phyloP scores from a whole-genome alignment of 2,888 invertebrate genomes.

The Taenaris catops region DNA sequence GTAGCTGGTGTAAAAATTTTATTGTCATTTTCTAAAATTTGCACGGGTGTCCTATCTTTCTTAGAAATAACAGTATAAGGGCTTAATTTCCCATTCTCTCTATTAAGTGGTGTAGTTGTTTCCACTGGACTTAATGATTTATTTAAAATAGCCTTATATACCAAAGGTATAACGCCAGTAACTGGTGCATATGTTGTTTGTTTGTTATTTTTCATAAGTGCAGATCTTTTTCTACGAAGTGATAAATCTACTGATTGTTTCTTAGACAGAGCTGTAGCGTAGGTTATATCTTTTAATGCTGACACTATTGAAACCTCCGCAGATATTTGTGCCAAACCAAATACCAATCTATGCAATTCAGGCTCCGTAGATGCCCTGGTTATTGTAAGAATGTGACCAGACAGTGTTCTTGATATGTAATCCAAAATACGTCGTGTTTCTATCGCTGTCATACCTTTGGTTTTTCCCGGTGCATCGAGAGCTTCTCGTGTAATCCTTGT shows the following conservation, averaged over 20 bases:
- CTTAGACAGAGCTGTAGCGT: constrained; percentile 59
- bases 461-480: constrained; percentile 63
- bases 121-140: constrained; percentile 31
- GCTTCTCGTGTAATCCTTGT: constrained; percentile 68
- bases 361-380: constrained; percentile 68
- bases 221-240: constrained; percentile 54
- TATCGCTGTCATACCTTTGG: constrained; percentile 67
- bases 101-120: constrained; percentile 17
- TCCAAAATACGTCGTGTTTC: constrained; percentile 68
- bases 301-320: constrained; percentile 70
- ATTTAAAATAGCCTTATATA: constrained; percentile 52
- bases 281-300: constrained; percentile 67
- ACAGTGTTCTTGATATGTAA: constrained; percentile 66
- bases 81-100: constrained; percentile 25
- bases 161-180: constrained; percentile 25
- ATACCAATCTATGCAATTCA: constrained; percentile 65
- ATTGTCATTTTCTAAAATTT: constrained; percentile 37
- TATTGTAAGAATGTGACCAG: constrained; percentile 60
- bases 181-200: constrained; percentile 27
- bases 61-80: constrained; percentile 54
- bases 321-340: constrained; percentile 69
- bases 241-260: constrained; percentile 67
- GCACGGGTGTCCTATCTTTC: constrained; percentile 40
- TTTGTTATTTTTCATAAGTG: constrained; percentile 25
- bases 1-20: constrained; percentile 11